These are phyloP conservation scores for Ellobius talpinus DNA, from an alignment of 2,113 vertebrate genomes.

Conservation along the genomic window DNA sequence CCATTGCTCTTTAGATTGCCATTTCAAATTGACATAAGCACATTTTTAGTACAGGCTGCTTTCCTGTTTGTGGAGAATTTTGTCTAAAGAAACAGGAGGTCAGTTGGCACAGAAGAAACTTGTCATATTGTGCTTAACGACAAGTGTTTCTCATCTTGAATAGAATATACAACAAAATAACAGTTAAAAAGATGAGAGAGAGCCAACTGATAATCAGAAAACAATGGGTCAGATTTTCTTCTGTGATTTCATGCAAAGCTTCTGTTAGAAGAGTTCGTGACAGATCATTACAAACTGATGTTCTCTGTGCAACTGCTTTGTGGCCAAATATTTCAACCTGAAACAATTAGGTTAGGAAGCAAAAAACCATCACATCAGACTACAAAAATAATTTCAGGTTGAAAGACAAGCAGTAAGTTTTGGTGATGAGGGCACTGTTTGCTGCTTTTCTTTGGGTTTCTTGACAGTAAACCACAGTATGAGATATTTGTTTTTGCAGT, in stretches of 20 bases:
- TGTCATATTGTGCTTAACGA: background rate
- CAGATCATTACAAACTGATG: constrained; percentile 53
- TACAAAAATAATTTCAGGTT: constrained; percentile 55
- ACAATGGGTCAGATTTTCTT: constrained; percentile 85
- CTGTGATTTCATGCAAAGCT: constrained; percentile 25
- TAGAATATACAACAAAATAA: constrained; percentile 85
- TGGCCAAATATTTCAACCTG: constrained; percentile 38
- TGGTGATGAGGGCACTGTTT: constrained; percentile 4
- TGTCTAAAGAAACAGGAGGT: constrained; percentile 62
- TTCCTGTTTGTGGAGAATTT: constrained; percentile 62
- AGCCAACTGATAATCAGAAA: constrained; percentile 86
- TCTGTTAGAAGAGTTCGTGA: constrained; percentile 10
- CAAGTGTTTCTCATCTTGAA: constrained; percentile 75
- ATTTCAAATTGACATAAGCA: constrained; percentile 40
- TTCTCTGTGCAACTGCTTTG: constrained; percentile 7
- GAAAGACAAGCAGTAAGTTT: constrained; percentile 36
- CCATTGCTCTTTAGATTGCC: constrained; percentile 43
- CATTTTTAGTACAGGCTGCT: constrained; percentile 11
- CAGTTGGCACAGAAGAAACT: constrained; percentile 54
- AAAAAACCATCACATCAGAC: constrained; percentile 31
- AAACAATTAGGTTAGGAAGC: constrained; percentile 73
- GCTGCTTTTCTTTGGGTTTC: constrained; percentile 62
- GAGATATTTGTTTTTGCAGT: constrained; percentile 47
- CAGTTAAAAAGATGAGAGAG: constrained; percentile 86
- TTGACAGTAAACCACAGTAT: constrained; percentile 56